Evolutionary conservation across 2,797 vertebrate genomes (phyloP).

Genomic region (Iguana delicatissima): DNA sequence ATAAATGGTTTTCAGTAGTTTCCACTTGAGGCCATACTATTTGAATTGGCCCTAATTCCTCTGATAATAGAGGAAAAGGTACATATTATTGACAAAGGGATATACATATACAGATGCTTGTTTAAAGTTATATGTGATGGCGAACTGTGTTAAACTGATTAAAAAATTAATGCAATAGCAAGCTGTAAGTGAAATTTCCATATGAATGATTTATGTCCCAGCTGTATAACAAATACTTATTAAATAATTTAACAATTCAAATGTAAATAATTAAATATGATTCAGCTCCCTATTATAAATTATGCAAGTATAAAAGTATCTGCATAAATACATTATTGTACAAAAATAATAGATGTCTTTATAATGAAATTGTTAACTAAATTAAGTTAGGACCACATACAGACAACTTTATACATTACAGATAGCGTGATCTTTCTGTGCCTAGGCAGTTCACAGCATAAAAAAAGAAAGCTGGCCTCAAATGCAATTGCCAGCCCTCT

Average conservation of each 20-base stretch:
- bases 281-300: slow-evolving; percentile 28
- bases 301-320: slow-evolving; percentile 18
- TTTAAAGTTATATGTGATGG: slow-evolving; percentile 10
- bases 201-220: slow-evolving; percentile 45
- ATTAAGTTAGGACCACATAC: slow-evolving; percentile 7
- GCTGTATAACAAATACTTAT: slow-evolving; percentile 32
- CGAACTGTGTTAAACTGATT: slow-evolving; percentile 3
- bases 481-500: not conserved
- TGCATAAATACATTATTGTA: slow-evolving; percentile 23
- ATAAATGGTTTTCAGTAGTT: not conserved
- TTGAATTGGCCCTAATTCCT: not conserved
- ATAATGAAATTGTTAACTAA: slow-evolving; percentile 17
- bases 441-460: not conserved
- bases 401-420: not conserved
- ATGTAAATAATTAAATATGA: slow-evolving; percentile 47
- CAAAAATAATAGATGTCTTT: slow-evolving; percentile 1
- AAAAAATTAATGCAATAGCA: slow-evolving; percentile 33
- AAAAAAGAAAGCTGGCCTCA: not conserved
- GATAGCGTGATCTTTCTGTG: not conserved
- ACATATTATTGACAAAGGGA: slow-evolving; percentile 3
- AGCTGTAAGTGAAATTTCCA: slow-evolving; percentile 26
- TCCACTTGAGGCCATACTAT: not conserved
- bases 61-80: not conserved
- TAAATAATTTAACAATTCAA: slow-evolving; percentile 37
- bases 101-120: not conserved